phyloP scores from a whole-genome alignment of 2,797 vertebrate species.

The Myotis planiceps region DNA sequence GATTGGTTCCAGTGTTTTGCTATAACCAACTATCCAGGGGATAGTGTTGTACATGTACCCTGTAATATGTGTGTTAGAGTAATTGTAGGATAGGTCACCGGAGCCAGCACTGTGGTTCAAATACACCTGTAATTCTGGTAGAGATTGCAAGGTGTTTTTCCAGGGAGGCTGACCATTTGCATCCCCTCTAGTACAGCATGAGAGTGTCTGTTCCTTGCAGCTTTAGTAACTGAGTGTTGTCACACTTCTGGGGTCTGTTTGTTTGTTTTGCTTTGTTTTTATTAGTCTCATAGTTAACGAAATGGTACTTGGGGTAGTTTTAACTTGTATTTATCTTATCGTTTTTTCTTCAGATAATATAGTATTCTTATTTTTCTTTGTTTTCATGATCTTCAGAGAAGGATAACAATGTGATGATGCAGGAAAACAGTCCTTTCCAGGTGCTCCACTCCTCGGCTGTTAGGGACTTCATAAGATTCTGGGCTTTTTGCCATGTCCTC shows the following conservation, averaged over 20 bases:
- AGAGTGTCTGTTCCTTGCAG: not conserved
- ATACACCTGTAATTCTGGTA: not conserved
- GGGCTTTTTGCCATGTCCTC: not conserved
- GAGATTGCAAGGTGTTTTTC: not conserved
- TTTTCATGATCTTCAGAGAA: not conserved
- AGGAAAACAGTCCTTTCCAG: not conserved
- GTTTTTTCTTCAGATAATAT: not conserved
- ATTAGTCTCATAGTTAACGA: not conserved
- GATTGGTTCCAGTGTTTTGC: not conserved
- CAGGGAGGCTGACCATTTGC: not conserved
- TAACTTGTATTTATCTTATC: not conserved
- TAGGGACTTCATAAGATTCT: not conserved
- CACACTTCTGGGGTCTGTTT: not conserved
- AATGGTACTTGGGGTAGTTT: not conserved
- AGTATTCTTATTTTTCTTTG: slow-evolving; percentile 13
- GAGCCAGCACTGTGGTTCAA: not conserved
- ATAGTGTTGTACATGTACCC: not conserved
- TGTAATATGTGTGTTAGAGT: not conserved
- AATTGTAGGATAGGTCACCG: not conserved
- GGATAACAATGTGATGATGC: not conserved
- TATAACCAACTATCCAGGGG: not conserved
- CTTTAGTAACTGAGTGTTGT: not conserved
- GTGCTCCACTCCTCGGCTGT: not conserved
- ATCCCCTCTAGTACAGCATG: not conserved
- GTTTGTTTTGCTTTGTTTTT: not conserved